Evolutionary conservation across 2,113 vertebrate genomes (phyloP).

Genomic region (Heterocephalus glaber): DNA sequence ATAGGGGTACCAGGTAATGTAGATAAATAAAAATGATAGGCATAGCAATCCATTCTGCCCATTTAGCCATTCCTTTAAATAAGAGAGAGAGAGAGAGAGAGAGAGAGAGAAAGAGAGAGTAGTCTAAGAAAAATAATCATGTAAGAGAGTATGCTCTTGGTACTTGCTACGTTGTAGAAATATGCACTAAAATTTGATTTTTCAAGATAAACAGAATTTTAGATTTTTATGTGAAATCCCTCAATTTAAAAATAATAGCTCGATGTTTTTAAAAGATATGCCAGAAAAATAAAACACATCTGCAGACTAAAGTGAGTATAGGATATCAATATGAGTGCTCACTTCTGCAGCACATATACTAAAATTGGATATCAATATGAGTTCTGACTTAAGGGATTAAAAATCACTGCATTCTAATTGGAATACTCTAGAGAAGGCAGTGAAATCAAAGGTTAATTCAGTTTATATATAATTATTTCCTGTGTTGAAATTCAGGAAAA

Average conservation of each 20-base stretch:
- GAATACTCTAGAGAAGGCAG: background rate
- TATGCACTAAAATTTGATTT: background rate
- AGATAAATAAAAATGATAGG: background rate
- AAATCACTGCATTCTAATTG: background rate
- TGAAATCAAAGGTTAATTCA: background rate
- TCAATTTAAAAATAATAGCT: background rate
- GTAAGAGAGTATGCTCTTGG: background rate
- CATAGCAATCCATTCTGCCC: background rate
- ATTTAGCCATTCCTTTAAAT: background rate
- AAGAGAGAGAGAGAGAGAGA: background rate
- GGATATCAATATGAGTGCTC: background rate
- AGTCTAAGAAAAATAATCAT: background rate
- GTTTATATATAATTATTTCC: background rate
- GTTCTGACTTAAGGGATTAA: background rate
- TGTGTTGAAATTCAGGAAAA: background rate
- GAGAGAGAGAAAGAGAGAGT: background rate
- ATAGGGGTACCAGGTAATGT: background rate
- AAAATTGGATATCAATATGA: background rate
- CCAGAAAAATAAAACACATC: background rate
- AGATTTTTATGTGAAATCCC: background rate
- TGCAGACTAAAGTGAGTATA: background rate
- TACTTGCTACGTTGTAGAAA: background rate
- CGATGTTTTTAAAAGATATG: background rate
- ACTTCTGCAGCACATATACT: too few relatives aligned
- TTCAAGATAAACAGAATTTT: background rate